Evolutionary conservation across 2,113 vertebrate species (phyloP).

Genomic region (Myanophis thanlyinensis): DNA sequence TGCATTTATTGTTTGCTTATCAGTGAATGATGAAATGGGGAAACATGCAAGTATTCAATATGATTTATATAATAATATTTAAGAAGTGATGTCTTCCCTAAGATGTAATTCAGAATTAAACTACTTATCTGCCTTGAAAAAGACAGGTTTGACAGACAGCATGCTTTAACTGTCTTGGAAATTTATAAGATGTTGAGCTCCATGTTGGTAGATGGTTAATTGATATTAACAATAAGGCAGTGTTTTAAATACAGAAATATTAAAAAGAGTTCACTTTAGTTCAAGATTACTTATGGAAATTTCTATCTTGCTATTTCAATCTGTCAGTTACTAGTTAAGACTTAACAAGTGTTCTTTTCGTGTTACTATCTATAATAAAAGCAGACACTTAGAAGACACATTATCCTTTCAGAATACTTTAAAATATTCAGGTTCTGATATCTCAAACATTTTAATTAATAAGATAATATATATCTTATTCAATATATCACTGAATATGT

Average conservation of each 20-base stretch:
- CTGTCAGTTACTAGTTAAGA: not conserved
- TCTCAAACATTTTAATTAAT: not conserved
- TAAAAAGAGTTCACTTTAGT: not conserved
- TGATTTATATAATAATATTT: not conserved
- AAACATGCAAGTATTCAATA: not conserved
- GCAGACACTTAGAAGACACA: not conserved
- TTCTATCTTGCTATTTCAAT: not conserved
- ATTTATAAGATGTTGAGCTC: not conserved
- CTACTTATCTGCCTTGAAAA: not conserved
- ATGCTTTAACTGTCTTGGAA: not conserved
- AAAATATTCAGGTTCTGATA: not conserved
- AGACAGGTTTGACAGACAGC: not conserved
- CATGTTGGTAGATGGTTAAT: not conserved
- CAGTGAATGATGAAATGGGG: not conserved
- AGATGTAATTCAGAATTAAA: not conserved
- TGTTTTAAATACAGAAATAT: not conserved
- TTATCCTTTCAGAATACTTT: not conserved
- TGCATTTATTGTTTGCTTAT: not conserved
- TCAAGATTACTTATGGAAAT: not conserved
- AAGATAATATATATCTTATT: not conserved
- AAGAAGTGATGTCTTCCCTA: not conserved
- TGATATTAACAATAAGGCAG: not conserved
- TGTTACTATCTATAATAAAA: not conserved
- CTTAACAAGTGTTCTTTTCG: not conserved
- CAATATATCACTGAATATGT: not conserved